phyloP scores from a whole-genome alignment of 2,113 vertebrate species.

The Paedocypris sp. region DNA sequence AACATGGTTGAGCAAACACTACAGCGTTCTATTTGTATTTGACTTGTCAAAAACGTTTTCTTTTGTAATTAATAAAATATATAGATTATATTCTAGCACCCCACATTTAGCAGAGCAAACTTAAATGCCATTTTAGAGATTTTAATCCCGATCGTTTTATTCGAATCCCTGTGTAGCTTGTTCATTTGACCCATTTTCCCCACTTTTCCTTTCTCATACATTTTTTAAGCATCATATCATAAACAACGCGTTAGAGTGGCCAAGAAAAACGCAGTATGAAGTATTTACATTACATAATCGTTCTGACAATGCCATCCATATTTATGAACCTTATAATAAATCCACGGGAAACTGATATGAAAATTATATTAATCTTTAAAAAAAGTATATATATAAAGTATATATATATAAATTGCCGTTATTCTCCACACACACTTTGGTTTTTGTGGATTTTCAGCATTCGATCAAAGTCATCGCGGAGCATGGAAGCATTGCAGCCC shows the following conservation, averaged over 20 bases:
- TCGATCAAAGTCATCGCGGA: background rate
- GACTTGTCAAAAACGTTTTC: too few species aligned
- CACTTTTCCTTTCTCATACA: conserved; percentile 16
- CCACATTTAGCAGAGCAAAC: too few species aligned
- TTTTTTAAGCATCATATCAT: background rate
- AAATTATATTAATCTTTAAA: too few species aligned
- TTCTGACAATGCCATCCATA: background rate
- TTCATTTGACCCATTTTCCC: conserved; percentile 43
- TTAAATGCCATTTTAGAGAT: too few species aligned
- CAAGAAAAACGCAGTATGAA: conserved; percentile 16
- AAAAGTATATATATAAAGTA: too few species aligned
- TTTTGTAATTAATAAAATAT: too few species aligned
- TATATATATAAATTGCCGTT: background rate
- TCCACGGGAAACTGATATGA: background rate
- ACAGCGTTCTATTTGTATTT: too few species aligned
- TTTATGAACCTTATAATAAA: background rate
- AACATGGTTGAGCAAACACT: too few species aligned
- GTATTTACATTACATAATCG: conserved; percentile 10
- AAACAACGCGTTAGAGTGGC: background rate
- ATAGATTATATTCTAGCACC: too few species aligned
- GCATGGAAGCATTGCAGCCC: background rate
- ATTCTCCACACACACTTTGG: background rate
- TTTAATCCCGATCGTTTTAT: too few species aligned
- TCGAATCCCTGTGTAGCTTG: conserved; percentile 26
- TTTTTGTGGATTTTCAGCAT: background rate